These are phyloP conservation scores for Biston stratarius DNA, from an alignment of 2,888 invertebrate species.

Conservation along the genomic window DNA sequence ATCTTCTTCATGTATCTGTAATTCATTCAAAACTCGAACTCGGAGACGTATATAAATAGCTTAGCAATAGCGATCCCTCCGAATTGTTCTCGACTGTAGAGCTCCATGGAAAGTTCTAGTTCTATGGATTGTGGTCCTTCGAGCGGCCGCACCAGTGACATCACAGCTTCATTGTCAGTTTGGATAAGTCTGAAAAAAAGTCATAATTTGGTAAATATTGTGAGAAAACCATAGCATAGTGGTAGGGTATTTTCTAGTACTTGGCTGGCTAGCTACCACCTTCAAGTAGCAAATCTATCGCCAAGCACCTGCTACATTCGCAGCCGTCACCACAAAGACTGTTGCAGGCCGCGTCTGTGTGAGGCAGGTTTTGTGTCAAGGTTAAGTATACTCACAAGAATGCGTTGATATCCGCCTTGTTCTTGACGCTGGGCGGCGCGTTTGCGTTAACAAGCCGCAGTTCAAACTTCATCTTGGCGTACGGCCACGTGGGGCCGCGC, in stretches of 20 bases:
- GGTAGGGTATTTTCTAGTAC: too few species aligned
- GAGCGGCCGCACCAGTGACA: constrained; percentile 91
- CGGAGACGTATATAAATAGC: constrained; percentile 94
- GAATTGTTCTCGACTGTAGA: constrained; percentile 90
- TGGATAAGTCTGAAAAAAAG: constrained; percentile 75
- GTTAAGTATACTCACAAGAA: constrained; percentile 80
- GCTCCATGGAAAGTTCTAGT: constrained; percentile 94
- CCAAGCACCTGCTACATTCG: too few species aligned
- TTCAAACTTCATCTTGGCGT: constrained; percentile 91
- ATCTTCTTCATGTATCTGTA: neutral
- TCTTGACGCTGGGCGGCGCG: constrained; percentile 87
- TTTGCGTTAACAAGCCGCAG: constrained; percentile 89
- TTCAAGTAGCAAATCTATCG: neutral
- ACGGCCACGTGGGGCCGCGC: constrained; percentile 91
- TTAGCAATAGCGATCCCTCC: constrained; percentile 94
- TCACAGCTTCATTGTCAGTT: constrained; percentile 89
- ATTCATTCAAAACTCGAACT: constrained; percentile 87
- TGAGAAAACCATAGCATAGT: too few species aligned
- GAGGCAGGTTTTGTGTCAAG: too few species aligned
- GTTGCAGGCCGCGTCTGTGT: too few species aligned
- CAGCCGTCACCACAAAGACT: too few species aligned
- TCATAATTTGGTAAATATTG: neutral
- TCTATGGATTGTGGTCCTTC: constrained; percentile 97
- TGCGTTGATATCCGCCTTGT: constrained; percentile 85
- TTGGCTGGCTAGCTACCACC: too few species aligned